Evolutionary conservation across 1,140 invertebrate species (phyloP), one percentile per base, ranked within the genome.

Genomic region (Saccostrea glomerata): DNA sequence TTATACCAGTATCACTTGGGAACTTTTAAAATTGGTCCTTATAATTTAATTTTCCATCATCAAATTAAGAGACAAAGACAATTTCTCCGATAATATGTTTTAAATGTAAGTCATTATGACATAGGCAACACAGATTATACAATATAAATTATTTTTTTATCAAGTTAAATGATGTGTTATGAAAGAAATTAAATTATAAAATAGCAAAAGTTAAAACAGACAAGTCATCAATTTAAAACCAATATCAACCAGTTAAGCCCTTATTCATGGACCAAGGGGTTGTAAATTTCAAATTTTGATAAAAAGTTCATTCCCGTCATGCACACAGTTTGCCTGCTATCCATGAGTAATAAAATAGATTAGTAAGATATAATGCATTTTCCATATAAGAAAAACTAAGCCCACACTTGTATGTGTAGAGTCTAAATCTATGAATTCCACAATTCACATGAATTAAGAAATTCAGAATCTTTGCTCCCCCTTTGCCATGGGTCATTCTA

Each of bases 401-500:
- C 60, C 60, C 13, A 63, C 60, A 63, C 60, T 47, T 3, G 40
- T 47, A 47, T 6, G 6, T 47, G 40, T 63, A 63, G 60, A 63
- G 60, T 63, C n/a, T 63, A n/a, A 63, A 63, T 17, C n/a, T n/a
- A 63, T 63, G 60, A 63, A 63, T 63, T 63, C 20, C 60, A 63
- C 60, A 63, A 63, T 63, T 63, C 20, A n/a, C 13, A 63, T 20
- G 60, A 63, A 63, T 63, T n/a, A 63, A 17, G 20, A 63, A 63
- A 63, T n/a, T 63, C 60, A 63, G 60, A 63, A 63, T 63, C 15
- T n/a, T 17, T n/a, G n/a, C 60, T 63, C 13, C 15, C 17, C 60
- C 20, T 63, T 15, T 6, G 60, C 60, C 20, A 63, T 63, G 15
- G 15, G n/a, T 47, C 40, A 47, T 47, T 47, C n/a, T 63, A 4